Base-by-base conservation (phyloP, 2,888 invertebrate genomes). In the Thyatira batis region DNA sequence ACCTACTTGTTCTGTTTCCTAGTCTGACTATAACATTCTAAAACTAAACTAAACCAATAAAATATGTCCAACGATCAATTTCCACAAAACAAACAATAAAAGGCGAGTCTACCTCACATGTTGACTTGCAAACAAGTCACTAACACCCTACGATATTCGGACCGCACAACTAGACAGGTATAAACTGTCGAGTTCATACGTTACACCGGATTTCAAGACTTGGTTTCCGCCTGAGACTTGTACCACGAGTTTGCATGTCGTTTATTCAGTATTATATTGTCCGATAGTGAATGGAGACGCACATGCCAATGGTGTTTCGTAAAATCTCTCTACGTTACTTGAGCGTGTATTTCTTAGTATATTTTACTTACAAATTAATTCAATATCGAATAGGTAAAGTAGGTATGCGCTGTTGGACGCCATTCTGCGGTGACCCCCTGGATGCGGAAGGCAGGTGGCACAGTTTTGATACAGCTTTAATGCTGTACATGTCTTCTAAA, bases 261-360 rank as follows among this genome's bases (percentile, higher is more conserved):
- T 73, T 62, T 68, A 71, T 73, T 74, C 68, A 69, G 60, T 66
- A 54, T 50, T 60, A 61, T 62, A 72, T 72, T 67, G 69, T 71
- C 44, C 50, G 49, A 51, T 55, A 54, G 49, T 68, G 58, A 61
- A 60, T 54, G 58, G 45, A 45, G 17, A 27, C 52, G 60, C 55
- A 50, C 60, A 57, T 54, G 69, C 67, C 50, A 39, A 17, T 17
- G 39, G 17, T 21, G 60, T 65, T 64, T 65, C 53, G 58, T 63
- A 58, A 65, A 57, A 57, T 43, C 64, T 60, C 57, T 50, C 50
- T 61, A 54, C 54, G 53, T 56, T 54, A 51, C 21, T 51, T 28
- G 13, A 45, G 45, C 13, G 17, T 10, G 8, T 27, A 27, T 48
- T 27, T 27, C 48, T 20, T n/a, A 27, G 3, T 27, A 48, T 17